Evolutionary conservation across 2,797 vertebrate species (phyloP).

Genomic region (Peromyscus attwateri): DNA sequence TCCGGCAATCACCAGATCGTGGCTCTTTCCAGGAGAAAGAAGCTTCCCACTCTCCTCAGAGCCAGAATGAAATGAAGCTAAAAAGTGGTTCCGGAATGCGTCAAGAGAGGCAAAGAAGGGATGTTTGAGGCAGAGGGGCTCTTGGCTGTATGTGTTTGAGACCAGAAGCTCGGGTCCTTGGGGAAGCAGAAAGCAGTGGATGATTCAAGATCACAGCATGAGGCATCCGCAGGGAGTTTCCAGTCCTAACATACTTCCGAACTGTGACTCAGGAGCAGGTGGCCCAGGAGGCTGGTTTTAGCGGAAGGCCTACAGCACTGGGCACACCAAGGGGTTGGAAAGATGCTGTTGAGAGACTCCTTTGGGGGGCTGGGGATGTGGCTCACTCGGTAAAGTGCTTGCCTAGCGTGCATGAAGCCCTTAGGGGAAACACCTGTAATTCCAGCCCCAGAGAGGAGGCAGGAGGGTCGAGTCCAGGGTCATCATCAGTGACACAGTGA

Average conservation of each 20-base stretch:
- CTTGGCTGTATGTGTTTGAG: background rate
- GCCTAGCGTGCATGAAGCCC: background rate
- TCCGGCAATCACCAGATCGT: background rate
- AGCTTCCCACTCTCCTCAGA: background rate
- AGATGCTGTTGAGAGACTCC: background rate
- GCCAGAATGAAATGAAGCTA: background rate
- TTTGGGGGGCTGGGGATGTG: background rate
- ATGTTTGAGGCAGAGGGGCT: background rate
- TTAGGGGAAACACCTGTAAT: background rate
- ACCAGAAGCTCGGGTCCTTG: background rate
- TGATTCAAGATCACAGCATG: background rate
- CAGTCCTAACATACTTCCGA: background rate
- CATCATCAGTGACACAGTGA: background rate
- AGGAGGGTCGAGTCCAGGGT: background rate
- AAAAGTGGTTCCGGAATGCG: background rate
- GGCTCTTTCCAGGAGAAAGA: background rate
- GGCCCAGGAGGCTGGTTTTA: background rate
- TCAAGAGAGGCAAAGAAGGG: background rate
- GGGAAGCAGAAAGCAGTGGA: background rate
- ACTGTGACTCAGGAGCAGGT: constrained; percentile 18
- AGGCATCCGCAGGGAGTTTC: background rate
- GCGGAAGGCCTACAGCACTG: background rate
- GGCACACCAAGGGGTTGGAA: background rate
- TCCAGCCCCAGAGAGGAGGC: background rate
- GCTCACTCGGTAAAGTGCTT: background rate